Conservation (phyloP, 2,797 vertebrate species). For the Australoheros facetus region DNA sequence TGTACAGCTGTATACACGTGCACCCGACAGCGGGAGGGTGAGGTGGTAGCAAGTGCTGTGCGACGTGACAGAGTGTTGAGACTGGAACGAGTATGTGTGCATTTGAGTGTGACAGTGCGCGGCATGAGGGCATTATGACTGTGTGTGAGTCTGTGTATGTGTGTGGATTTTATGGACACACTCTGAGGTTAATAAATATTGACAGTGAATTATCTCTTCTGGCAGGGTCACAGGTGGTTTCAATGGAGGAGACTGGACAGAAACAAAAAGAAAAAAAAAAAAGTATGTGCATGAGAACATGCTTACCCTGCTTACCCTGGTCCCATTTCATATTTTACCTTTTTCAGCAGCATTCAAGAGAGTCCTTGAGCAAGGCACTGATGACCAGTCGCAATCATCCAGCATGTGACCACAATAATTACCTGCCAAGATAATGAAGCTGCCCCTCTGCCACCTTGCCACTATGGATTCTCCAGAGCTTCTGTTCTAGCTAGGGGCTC, state of each 20-base stretch:
- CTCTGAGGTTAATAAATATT: conserved; percentile 80
- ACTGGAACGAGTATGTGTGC: conserved; percentile 46
- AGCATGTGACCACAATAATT: conserved; percentile 42
- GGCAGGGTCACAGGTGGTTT: conserved; percentile 78
- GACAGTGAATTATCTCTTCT: conserved; percentile 79
- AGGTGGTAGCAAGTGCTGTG: not conserved
- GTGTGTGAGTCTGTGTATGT: not conserved
- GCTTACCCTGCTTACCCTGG: not conserved
- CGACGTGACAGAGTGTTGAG: conserved; percentile 41
- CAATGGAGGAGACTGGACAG: conserved; percentile 69
- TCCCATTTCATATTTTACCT: not conserved
- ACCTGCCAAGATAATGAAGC: conserved; percentile 39
- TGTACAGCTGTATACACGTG: conserved; percentile 56
- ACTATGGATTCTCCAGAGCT: conserved; percentile 28
- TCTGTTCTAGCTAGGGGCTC: conserved; percentile 31
- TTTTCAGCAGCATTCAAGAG: not conserved
- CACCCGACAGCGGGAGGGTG: not conserved
- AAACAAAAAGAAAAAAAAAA: conserved; percentile 14
- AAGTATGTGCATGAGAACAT: not conserved
- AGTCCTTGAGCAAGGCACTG: conserved; percentile 48
- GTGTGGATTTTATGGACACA: conserved; percentile 14
- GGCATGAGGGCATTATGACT: conserved; percentile 29
- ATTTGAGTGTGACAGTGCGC: conserved; percentile 48
- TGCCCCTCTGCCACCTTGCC: conserved; percentile 2
- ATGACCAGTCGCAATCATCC: not conserved